phyloP scores from a whole-genome alignment of 1,140 invertebrate species.

The Ceratitis capitata region DNA sequence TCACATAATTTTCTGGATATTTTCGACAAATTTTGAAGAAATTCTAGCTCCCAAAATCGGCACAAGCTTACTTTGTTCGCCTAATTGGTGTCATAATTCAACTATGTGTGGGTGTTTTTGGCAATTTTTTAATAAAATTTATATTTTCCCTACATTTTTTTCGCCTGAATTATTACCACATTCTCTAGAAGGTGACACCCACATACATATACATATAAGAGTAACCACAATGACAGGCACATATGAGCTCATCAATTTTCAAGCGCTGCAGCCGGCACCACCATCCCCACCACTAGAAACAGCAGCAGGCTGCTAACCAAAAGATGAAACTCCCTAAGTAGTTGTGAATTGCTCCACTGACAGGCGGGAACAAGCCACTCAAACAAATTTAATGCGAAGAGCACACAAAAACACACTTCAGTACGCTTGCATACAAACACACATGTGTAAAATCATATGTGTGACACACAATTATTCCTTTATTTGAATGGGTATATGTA shows the following conservation, averaged over 20 bases:
- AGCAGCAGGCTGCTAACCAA: background rate
- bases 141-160: too few relatives aligned
- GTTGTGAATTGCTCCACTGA: conserved; percentile 15
- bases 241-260: background rate
- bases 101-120: background rate
- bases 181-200: background rate
- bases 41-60: too few relatives aligned
- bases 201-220: background rate
- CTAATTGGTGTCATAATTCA: background rate
- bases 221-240: background rate
- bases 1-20: too few relatives aligned
- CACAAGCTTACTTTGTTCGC: background rate
- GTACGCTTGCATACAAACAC: too few relatives aligned
- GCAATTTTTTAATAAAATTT: background rate
- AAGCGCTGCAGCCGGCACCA: background rate
- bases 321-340: background rate
- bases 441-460: background rate
- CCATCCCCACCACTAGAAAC: too few relatives aligned
- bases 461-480: background rate
- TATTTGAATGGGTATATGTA: background rate
- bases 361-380: conserved; percentile 29
- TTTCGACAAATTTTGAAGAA: too few relatives aligned
- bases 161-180: conserved; percentile 18
- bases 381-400: conserved; percentile 13
- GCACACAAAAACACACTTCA: background rate